Base-by-base conservation (phyloP, 2,888 invertebrate species). In the Agrenia bidenticulata region DNA sequence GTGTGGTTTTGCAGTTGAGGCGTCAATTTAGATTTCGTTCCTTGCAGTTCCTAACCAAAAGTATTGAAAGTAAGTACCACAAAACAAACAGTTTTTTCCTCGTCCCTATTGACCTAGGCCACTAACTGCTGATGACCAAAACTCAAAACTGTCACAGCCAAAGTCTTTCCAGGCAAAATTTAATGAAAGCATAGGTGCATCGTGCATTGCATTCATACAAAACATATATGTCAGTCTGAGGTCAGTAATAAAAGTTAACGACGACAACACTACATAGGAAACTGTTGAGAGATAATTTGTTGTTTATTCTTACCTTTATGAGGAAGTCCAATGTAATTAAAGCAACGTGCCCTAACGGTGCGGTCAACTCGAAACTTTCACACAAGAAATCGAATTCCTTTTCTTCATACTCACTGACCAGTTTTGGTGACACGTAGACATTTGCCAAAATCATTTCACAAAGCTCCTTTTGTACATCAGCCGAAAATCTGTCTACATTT, bases 381-480 rank as follows among this genome's bases (percentile, higher is more conserved):
- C 61, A 63, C 56, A 72, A 17, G 13, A 2, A 0, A 37, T 70
- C 45, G 15, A 72, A 41, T 57, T 66, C 61, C 9, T 59, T 39
- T 32, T 71, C 66, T 19, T 45, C 45, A 64, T 73, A 74, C 5
- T 72, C 70, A 2, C 45, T 63, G 0, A 71, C 64, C 9, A 54
- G 41, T 64, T 72, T 69, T 9, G 72, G 59, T 7, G 76, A 76
- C 32, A 76, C 27, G 57, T 73, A 76, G 42, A 74, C 58, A 53
- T 72, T 74, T 39, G 64, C 45, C 26, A 76, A 42, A 9, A 66
- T 64, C 11, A 69, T 56, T 11, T 49, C 26, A 23, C 60, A 32
- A 5, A 76, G 19, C 21, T 61, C 55, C 41, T 62, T 51, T 17
- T 50, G 45, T 2, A 51, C 49, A 0, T 50, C 64, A 15, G 53